Base-by-base conservation (phyloP, 2,113 vertebrate species). In the Limanda limanda region DNA sequence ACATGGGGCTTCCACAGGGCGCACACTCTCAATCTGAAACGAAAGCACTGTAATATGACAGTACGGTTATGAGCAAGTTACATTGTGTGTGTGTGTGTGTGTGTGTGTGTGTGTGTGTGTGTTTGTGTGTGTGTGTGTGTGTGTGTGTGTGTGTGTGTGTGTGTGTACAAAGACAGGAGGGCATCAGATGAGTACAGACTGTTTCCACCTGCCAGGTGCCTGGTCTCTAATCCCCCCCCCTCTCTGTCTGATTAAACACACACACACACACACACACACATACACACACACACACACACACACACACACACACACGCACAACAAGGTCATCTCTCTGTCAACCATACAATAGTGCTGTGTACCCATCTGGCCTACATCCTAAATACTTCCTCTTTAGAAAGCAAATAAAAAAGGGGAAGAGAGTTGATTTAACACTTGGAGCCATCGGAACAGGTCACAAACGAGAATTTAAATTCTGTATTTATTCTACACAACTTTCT, bases 211-310 rank as follows among this genome's bases (percentile, higher is more conserved):
- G 90, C 83, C 90, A 93, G 91, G 91, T 91, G 92, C 91, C 78
- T 87, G 83, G 83, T 88, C 91, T 90, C 84, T 93, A 92, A 93
- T 92, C 91, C 90, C 78, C 76, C 78, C 76, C 78, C 84, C 90
- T 92, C 87, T 90, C 91, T 89, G 87, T 92, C 90, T 91, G 88
- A 92, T 92, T 92, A 92, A 85, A 93, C 90, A 92, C 88, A 85
- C 76, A 86, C 74, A 73, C 86, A 31, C 31, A 31, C 31, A 31
- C 31, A 31, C 31, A 31, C 31, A 31, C 31, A 31, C 31, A 31
- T 6, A 31, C 31, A 31, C 31, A 31, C 31, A 31, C 31, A 93
- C 89, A 93, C 88, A 85, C 76, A 85, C 74, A 73, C 86, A 85
- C 76, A 79, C 71, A 78, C 76, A 63, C 78, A 69, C 75, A 82